These are phyloP conservation scores for Eupithecia centaureata DNA, from an alignment of 2,888 invertebrate genomes.

Conservation along the genomic window DNA sequence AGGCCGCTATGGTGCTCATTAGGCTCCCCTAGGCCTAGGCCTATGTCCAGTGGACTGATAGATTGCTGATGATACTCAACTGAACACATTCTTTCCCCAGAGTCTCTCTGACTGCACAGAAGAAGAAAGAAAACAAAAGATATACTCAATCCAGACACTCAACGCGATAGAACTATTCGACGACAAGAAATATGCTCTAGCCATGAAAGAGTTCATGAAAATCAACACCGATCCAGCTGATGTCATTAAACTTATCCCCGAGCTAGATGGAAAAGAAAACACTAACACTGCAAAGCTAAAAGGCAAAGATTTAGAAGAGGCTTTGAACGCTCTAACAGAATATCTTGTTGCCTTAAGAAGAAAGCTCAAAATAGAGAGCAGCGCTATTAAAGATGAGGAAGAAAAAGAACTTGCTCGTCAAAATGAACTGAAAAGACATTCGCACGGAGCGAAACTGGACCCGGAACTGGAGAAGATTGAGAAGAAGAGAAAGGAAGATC, in stretches of 20 bases:
- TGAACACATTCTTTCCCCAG: constrained; percentile 72
- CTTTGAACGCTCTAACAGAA: constrained; percentile 93
- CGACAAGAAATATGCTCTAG: constrained; percentile 93
- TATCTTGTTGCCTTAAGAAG: constrained; percentile 92
- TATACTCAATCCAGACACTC: constrained; percentile 94
- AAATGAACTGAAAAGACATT: neutral
- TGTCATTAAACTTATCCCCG: constrained; percentile 97
- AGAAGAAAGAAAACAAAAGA: constrained; percentile 91
- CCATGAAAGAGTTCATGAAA: constrained; percentile 95
- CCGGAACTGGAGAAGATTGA: neutral
- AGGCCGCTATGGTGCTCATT: no score
- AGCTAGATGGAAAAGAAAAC: constrained; percentile 86
- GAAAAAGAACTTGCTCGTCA: neutral
- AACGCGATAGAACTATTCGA: constrained; percentile 96
- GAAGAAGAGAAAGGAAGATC: constrained; percentile 48
- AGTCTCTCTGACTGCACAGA: constrained; percentile 91
- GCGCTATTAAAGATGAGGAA: neutral
- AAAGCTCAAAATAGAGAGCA: constrained; percentile 71
- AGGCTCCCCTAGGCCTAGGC: no score
- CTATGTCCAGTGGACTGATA: no score
- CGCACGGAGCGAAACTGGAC: neutral
- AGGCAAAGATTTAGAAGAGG: constrained; percentile 94
- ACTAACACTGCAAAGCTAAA: constrained; percentile 81
- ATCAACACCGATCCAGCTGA: constrained; percentile 97
- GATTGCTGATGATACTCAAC: no score